A percentile compares a stretch with the other conserved stretches of the same genome.
phyloP scores from a whole-genome alignment of 2,888 invertebrate species.

The Trichacis sp. region DNA sequence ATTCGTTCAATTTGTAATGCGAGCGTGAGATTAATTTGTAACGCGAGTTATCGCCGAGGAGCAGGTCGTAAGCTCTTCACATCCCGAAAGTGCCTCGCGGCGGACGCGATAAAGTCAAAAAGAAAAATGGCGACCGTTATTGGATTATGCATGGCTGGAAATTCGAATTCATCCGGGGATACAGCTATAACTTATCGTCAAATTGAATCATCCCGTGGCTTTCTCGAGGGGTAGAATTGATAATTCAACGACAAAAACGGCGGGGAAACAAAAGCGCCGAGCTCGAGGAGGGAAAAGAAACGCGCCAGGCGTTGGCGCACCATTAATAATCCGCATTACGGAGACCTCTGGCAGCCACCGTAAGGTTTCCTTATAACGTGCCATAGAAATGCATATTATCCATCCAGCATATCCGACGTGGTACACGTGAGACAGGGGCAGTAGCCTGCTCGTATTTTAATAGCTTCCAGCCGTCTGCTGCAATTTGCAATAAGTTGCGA shows the following conservation, averaged over 20 bases:
- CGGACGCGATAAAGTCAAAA: background rate
- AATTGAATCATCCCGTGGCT: background rate
- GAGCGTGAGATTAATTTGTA: constrained; percentile 28
- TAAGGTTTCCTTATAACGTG: constrained; percentile 63
- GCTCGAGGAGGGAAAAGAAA: constrained; percentile 24
- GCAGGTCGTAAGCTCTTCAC: background rate
- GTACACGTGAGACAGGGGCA: constrained; percentile 56
- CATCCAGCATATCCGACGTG: constrained; percentile 61
- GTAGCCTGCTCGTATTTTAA: constrained; percentile 56
- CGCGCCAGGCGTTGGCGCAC: constrained; percentile 48
- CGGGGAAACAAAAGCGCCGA: constrained; percentile 17
- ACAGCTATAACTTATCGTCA: background rate
- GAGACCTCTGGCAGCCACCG: constrained; percentile 41
- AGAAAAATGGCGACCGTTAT: background rate
- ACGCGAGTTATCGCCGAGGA: constrained; percentile 9
- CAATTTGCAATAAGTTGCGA: constrained; percentile 54
- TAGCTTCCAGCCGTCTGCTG: constrained; percentile 60
- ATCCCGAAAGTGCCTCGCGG: background rate
- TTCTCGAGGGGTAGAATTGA: background rate
- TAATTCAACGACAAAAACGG: constrained; percentile 18
- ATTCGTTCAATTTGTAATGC: constrained; percentile 28
- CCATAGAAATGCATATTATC: constrained; percentile 67
- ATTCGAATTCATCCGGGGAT: background rate
- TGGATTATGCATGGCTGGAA: background rate
- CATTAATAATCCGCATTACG: constrained; percentile 61